Conservation (phyloP, 2,888 invertebrate genomes). For the Plebejus argus region DNA sequence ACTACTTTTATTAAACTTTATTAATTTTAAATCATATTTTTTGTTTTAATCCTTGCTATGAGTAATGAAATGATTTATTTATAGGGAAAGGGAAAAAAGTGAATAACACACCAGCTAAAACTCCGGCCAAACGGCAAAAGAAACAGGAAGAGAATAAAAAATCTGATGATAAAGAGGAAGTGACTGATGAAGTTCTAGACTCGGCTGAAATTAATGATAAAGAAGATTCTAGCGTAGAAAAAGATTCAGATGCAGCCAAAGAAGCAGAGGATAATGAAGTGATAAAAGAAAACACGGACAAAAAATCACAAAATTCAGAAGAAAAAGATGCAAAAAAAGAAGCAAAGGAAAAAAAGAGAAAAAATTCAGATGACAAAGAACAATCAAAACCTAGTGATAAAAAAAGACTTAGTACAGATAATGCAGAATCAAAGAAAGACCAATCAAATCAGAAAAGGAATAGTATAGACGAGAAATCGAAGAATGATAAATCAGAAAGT, state of each 20-base stretch:
- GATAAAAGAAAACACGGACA: constrained; percentile 46
- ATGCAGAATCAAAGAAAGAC: constrained; percentile 34
- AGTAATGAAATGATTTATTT: constrained; percentile 36
- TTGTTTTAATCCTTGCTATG: neutral
- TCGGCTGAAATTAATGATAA: constrained; percentile 36
- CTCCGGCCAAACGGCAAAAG: constrained; percentile 60
- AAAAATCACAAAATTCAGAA: constrained; percentile 35
- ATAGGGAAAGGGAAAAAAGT: constrained; percentile 56
- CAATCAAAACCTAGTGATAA: constrained; percentile 37
- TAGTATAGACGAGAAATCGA: constrained; percentile 39
- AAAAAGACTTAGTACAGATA: constrained; percentile 34
- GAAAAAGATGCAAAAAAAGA: constrained; percentile 39
- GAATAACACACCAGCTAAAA: constrained; percentile 52
- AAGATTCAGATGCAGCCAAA: constrained; percentile 33
- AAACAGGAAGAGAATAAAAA: constrained; percentile 58
- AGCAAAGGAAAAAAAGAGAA: constrained; percentile 38
- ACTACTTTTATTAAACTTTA: neutral
- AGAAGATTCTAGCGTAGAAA: constrained; percentile 39
- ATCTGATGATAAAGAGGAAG: constrained; percentile 42
- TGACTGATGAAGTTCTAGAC: constrained; percentile 27
- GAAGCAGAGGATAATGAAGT: constrained; percentile 42
- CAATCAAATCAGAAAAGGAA: constrained; percentile 40
- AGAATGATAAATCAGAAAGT: constrained; percentile 35
- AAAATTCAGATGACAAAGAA: constrained; percentile 38
- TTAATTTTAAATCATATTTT: neutral